Conservation (phyloP, 92 coral and sea anemone genomes). For the Scolanthus callimorphus region DNA sequence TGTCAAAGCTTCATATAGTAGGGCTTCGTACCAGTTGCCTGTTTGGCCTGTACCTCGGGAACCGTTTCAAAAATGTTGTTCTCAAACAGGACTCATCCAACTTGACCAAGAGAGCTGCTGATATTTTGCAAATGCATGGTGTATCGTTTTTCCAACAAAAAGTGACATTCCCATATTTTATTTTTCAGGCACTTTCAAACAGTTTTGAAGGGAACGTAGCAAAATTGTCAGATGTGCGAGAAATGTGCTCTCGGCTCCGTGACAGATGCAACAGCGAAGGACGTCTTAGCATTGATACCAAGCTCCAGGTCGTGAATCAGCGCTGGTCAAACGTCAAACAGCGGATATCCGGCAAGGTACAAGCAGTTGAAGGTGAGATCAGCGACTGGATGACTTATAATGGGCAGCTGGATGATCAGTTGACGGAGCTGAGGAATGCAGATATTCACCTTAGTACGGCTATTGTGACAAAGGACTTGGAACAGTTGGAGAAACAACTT, state of each 20-base stretch:
- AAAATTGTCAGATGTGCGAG: slow-evolving; percentile 54
- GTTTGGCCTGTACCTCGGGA: too few relatives aligned
- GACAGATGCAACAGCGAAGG: slow-evolving; percentile 82
- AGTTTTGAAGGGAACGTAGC: slow-evolving; percentile 83
- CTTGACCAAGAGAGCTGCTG: too few relatives aligned
- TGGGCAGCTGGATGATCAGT: slow-evolving; percentile 55
- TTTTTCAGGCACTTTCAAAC: slow-evolving; percentile 68
- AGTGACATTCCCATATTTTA: too few relatives aligned
- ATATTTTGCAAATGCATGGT: too few relatives aligned
- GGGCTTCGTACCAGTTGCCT: too few relatives aligned
- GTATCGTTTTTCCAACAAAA: too few relatives aligned
- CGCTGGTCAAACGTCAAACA: slow-evolving; percentile 74
- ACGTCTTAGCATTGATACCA: slow-evolving; percentile 49
- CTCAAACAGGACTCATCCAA: too few relatives aligned
- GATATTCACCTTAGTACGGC: slow-evolving; percentile 69
- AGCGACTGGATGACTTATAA: slow-evolving; percentile 57
- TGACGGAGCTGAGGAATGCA: slow-evolving; percentile 65
- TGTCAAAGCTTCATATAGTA: too few relatives aligned
- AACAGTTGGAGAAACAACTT: slow-evolving; percentile 62
- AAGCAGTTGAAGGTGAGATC: slow-evolving; percentile 54
- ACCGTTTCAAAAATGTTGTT: too few relatives aligned
- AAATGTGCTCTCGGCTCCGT: slow-evolving; percentile 56
- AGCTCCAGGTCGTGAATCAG: slow-evolving; percentile 44
- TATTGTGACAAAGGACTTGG: slow-evolving; percentile 53
- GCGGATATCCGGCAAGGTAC: slow-evolving; percentile 50